phyloP scores from a whole-genome alignment of 2,888 invertebrate species.

The Acholoe squamosa region DNA sequence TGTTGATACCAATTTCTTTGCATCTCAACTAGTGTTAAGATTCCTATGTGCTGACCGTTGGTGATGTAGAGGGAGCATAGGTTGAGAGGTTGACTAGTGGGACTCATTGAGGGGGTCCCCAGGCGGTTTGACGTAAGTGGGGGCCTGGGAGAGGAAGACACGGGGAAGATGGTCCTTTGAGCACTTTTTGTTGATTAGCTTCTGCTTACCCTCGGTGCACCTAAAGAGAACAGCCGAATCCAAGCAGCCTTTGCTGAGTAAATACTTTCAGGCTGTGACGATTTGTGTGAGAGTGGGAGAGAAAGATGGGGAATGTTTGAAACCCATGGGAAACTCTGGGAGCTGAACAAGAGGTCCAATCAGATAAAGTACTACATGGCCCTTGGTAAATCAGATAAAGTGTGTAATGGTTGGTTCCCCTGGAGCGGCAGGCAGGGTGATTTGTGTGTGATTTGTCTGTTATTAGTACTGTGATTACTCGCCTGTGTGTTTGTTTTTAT shows the following conservation, averaged over 20 bases:
- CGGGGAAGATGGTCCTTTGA: neutral
- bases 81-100: neutral
- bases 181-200: neutral
- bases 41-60: neutral
- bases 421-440: conserved; percentile 4
- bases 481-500: conserved; percentile 50
- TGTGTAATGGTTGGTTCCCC: neutral
- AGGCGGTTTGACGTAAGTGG: neutral
- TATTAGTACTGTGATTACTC: conserved; percentile 13
- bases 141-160: neutral
- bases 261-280: neutral
- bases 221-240: neutral
- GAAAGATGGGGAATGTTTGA: neutral
- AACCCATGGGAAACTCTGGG: neutral
- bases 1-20: too few relatives aligned
- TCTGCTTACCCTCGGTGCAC: neutral
- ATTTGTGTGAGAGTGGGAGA: neutral
- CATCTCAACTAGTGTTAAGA: too few relatives aligned
- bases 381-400: neutral
- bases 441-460: conserved; percentile 44
- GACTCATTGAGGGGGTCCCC: neutral
- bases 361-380: neutral
- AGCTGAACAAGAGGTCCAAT: neutral
- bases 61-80: neutral
- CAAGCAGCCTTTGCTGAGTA: neutral